Evolutionary conservation across 2,888 invertebrate genomes (phyloP).

Genomic region (Heliconius aoede): DNA sequence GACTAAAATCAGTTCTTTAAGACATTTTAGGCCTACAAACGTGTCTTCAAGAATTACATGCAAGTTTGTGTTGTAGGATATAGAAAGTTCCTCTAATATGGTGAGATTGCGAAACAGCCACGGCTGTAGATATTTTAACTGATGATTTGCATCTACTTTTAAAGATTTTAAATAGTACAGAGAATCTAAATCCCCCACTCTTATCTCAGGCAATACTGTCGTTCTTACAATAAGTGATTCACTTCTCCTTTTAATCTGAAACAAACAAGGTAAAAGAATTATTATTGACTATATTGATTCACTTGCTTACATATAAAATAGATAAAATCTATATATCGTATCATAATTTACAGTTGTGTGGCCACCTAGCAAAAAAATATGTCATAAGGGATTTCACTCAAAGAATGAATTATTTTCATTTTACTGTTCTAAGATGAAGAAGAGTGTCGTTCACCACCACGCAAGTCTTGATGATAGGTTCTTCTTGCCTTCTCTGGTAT

Average conservation of each 20-base stretch:
- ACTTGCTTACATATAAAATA: background rate
- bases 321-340: too few species aligned
- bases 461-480: too few species aligned
- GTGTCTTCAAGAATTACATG: slow-evolving; percentile 68
- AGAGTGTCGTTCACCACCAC: too few species aligned
- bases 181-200: slow-evolving; percentile 69
- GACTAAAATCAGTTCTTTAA: slow-evolving; percentile 77
- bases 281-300: background rate
- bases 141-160: slow-evolving; percentile 82
- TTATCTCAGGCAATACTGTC: slow-evolving; percentile 74
- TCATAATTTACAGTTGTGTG: background rate
- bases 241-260: slow-evolving; percentile 68
- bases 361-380: background rate
- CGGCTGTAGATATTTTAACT: slow-evolving; percentile 74
- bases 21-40: slow-evolving; percentile 79
- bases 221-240: slow-evolving; percentile 76
- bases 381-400: too few species aligned
- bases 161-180: slow-evolving; percentile 69
- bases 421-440: too few species aligned
- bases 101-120: slow-evolving; percentile 78
- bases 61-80: slow-evolving; percentile 81
- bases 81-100: slow-evolving; percentile 77
- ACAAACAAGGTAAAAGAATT: slow-evolving; percentile 42
- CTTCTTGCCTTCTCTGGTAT: too few species aligned
- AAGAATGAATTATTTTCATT: too few species aligned